phyloP scores from a whole-genome alignment of 2,113 vertebrate genomes.

The Aegotheles bennettii region DNA sequence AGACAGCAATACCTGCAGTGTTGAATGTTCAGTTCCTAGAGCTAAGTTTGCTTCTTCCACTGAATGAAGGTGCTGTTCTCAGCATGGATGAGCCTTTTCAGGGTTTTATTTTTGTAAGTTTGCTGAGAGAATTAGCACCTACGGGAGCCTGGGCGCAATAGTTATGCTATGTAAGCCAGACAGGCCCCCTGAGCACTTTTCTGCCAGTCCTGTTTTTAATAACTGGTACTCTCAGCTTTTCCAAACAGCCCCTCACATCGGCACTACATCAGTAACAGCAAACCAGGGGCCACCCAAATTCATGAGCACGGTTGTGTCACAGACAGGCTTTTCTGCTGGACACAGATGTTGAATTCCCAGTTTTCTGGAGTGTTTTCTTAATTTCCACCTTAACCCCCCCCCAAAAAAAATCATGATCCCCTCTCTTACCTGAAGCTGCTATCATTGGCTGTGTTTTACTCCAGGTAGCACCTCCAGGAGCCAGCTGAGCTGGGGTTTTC shows the following conservation, averaged over 20 bases:
- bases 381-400: background rate
- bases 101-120: constrained; percentile 57
- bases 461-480: background rate
- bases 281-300: background rate
- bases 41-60: background rate
- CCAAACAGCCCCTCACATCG: background rate
- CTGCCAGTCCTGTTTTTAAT: background rate
- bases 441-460: background rate
- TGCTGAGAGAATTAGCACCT: constrained; percentile 66
- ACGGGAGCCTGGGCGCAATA: background rate
- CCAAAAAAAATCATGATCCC: background rate
- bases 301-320: background rate
- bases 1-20: constrained; percentile 17
- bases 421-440: background rate
- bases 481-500: background rate
- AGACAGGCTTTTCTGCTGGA: background rate
- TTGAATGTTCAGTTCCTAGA: background rate
- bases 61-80: constrained; percentile 61
- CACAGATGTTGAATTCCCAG: background rate
- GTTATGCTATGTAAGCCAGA: background rate
- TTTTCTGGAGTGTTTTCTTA: background rate
- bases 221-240: background rate
- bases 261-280: background rate
- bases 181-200: background rate
- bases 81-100: constrained; percentile 59